Base-by-base conservation (phyloP, 2,888 invertebrate species). In the Fragum fragum region DNA sequence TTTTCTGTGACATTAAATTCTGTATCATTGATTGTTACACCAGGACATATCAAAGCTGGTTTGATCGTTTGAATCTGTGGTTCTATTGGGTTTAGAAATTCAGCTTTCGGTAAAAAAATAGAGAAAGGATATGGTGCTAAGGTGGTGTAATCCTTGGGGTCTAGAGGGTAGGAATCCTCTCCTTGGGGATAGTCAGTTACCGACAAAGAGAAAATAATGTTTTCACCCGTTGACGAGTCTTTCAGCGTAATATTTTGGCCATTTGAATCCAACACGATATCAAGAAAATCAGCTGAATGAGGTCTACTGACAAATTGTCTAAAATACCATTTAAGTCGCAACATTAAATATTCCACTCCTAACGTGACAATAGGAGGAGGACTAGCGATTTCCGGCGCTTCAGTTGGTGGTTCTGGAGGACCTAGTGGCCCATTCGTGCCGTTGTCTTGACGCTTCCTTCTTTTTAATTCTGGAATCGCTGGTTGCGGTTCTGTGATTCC, bases 11-110 rank as follows among this genome's bases (percentile, higher is more conserved):
- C 42, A 23, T 73, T 36, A 23, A 26, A 73, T 28, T 73, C 73
- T 6, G 1, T 18, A 18, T 32, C 9, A 21, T 39, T 26, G 5
- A 73, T 9, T n/a, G 32, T 61, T 1, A 73, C 18, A 29, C 42
- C 18, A 9, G 73, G 73, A 28, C 66, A 74, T 28, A 47, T n/a
- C 14, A 74, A 28, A n/a, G 52, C 52, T 59, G 29, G 21, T 21
- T 32, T 70, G 7, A 76, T 29, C 16, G 53, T 70, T 47, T 52
- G 52, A 5, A 74, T 39, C 42, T 28, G 21, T 16, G 66, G 7
- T 16, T 28, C 32, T n/a, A 66, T 42, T 23, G 66, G 42, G 21
- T 66, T 21, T 1, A 66, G n/a, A 42, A 14, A 23, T 9, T 42
- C 66, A 21, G 9, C 26, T 3, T 42, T 42, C 47, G 66, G 66